phyloP scores from a whole-genome alignment of 1,140 invertebrate species.

The Anastrepha ludens region DNA sequence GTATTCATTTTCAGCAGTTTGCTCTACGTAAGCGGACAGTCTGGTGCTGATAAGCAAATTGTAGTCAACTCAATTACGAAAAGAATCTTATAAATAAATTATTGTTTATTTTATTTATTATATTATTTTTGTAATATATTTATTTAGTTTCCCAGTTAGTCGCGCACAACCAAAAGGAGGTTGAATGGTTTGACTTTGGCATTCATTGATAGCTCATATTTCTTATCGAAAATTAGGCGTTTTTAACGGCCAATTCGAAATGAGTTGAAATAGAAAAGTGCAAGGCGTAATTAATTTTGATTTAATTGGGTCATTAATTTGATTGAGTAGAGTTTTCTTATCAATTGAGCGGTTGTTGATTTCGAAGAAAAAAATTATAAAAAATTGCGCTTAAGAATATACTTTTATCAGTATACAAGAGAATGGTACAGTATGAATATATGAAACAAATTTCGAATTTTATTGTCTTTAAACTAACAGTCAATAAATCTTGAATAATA shows the following conservation, averaged over 20 bases:
- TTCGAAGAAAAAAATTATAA: no score
- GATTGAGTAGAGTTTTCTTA: constrained; percentile 25
- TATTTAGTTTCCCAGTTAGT: not conserved
- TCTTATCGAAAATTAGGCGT: not conserved
- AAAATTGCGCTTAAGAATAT: no score
- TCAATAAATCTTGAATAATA: no score
- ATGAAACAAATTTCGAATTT: no score
- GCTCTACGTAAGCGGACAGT: not conserved
- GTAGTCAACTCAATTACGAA: not conserved
- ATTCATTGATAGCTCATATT: not conserved
- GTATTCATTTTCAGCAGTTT: not conserved
- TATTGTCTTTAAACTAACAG: no score
- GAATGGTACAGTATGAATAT: no score
- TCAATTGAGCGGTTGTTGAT: not conserved
- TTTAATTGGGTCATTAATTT: constrained; percentile 48
- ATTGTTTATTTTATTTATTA: not conserved
- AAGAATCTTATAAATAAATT: constrained; percentile 9
- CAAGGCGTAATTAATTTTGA: constrained; percentile 38
- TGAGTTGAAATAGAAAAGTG: not conserved
- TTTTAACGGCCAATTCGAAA: constrained; percentile 1
- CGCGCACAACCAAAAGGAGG: not conserved
- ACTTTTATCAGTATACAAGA: no score
- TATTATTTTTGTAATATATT: no score
- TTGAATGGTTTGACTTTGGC: not conserved
- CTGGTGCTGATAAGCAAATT: constrained; percentile 20